phyloP scores from a whole-genome alignment of 2,113 vertebrate species.

The Riparia riparia region DNA sequence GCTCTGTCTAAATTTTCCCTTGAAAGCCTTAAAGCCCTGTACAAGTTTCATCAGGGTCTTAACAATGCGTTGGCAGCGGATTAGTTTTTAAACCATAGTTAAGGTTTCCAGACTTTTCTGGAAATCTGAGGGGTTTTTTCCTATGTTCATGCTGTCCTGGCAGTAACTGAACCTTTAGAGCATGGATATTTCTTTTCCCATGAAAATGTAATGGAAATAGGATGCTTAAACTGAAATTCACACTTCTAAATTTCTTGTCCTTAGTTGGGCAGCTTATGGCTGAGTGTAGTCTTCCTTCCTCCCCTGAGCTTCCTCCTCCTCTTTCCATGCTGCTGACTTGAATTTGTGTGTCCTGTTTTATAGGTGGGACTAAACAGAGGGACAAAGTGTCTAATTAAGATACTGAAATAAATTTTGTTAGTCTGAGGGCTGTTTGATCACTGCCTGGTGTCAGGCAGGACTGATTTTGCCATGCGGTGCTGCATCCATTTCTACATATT shows the following conservation, averaged over 20 bases:
- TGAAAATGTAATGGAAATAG: not conserved
- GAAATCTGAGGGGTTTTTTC: not conserved
- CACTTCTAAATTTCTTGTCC: not conserved
- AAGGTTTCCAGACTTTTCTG: not conserved
- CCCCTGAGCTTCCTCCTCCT: not conserved
- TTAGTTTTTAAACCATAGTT: conserved; percentile 8
- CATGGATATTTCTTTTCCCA: not conserved
- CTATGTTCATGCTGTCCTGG: not conserved
- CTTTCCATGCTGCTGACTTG: not conserved
- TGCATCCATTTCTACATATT: not conserved
- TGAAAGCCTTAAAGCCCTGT: conserved; percentile 21
- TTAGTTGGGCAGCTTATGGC: not conserved
- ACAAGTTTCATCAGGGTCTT: not conserved
- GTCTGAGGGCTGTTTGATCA: rapidly evolving
- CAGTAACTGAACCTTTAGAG: not conserved
- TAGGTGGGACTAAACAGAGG: not conserved
- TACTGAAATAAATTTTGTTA: not conserved
- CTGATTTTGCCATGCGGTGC: not conserved
- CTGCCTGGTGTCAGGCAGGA: not conserved
- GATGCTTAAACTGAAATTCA: not conserved
- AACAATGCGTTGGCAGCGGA: not conserved
- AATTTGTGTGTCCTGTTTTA: not conserved
- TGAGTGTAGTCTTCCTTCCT: not conserved
- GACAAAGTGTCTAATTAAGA: not conserved
- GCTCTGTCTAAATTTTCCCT: conserved; percentile 41